phyloP scores from a whole-genome alignment of 2,113 vertebrate genomes.

The Pardalotus punctatus region DNA sequence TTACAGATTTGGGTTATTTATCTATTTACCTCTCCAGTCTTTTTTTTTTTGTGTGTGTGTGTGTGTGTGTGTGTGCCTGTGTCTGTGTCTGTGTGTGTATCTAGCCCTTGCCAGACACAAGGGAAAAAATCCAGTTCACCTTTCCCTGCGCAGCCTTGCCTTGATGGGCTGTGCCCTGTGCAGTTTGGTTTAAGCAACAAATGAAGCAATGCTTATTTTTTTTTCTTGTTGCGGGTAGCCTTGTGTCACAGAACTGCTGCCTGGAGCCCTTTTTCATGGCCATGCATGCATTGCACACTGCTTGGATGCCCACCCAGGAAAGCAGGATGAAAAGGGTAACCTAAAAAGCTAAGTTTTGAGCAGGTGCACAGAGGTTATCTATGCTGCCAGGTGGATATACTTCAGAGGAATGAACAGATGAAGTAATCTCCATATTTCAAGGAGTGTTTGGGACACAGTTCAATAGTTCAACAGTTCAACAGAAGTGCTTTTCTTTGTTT shows the following conservation, averaged over 20 bases:
- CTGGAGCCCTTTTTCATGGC: not conserved
- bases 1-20: not conserved
- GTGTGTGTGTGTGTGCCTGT: too few species aligned
- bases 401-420: not conserved
- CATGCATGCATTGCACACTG: not conserved
- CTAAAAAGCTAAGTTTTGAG: not conserved
- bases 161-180: not conserved
- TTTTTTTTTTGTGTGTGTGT: not conserved
- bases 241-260: not conserved
- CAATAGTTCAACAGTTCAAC: not conserved
- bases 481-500: not conserved
- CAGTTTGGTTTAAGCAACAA: not conserved
- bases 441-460: not conserved
- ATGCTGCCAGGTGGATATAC: not conserved
- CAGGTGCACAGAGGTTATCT: not conserved
- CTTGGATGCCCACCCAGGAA: not conserved
- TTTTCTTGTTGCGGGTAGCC: not conserved
- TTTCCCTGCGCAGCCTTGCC: not conserved
- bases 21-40: not conserved
- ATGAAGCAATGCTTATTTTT: not conserved
- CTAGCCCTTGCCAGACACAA: not conserved
- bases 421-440: not conserved
- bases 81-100: accelerated
- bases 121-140: not conserved
- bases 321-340: not conserved